Evolutionary conservation across 2,113 vertebrate genomes (phyloP), one percentile per base, ranked within the genome.

Genomic region (Phalacrocorax pelagicus): DNA sequence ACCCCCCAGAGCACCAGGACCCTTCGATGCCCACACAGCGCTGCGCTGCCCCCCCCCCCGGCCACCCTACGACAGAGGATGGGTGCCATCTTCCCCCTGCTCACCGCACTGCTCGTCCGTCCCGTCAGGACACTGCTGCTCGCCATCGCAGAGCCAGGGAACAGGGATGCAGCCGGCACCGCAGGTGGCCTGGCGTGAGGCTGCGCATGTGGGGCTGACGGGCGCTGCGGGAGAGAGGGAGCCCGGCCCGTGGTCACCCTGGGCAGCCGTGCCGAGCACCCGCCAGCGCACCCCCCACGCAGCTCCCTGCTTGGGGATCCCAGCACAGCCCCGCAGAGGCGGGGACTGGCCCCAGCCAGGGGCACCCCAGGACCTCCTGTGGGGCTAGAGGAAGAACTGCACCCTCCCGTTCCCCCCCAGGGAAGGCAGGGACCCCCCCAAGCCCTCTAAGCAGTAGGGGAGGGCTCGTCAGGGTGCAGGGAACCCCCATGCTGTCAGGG

Each of bases 141-240:
- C 96, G 7, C 97, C 98, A 6, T 98, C 97, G 15, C 98, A 98
- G 59, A 98, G 97, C 97, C 98, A 98, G 13, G 96, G 38, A 42
- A 98, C n/a, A 0, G 98, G 98, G 72, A 98, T 95, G 77, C 98
- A 98, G 34, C 74, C 80, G 1, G 96, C 80, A 21, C 89, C 82
- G 52, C 98, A 98, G 3, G 27, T 4, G 15, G 90, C 97, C 93
- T 98, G 98, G 42, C 65, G 86, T 0, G 88, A 93, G 46, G 88
- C 91, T 44, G 88, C 36, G 1, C 96, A 97, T 2, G 40, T 19
- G 44, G 21, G 36, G 58, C 34, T 2, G 11, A 66, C 1, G 2
- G 49, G 40, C 12, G 4, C 96, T 97, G 92, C 1, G 1, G 40
- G 26, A 46, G 36, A 81, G 36, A 91, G 38, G 27, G 19, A 81